Evolutionary conservation across 2,888 invertebrate species (phyloP), one percentile per base, ranked within the genome.

Genomic region (Troglohyphantes excavatus): DNA sequence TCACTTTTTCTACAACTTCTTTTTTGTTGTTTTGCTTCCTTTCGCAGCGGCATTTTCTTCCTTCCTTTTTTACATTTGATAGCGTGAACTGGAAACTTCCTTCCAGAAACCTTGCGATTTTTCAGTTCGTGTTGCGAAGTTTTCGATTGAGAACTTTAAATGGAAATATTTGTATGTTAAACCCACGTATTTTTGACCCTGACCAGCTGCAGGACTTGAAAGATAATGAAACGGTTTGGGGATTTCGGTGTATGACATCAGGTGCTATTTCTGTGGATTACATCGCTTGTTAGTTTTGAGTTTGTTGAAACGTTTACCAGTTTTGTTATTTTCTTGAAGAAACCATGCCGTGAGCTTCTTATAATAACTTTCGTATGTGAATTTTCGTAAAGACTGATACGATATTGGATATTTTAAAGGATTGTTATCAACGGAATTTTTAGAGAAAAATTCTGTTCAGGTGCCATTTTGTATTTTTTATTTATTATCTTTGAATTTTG

Each of bases 1-100:
- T 75, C 84, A 75, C 33, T 39, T n/a, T 53, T n/a, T n/a, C 9
- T 46, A 63, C 73, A 21, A 61, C 83, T 70, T 59, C 61, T 26
- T 76, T 75, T n/a, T 59, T 29, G 65, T 76, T 84, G 13, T 27
- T n/a, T 21, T 65, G 65, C 21, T 26, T 43, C 59, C 59, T 76
- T 11, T 73, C 23, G 46, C 19, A 53, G 53, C 26, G 53, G 26
- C 43, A 73, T 59, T 76, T 27, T 19, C 29, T 29, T 70, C 39
- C 39, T 39, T 39, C 39, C 39, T 39, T 13, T 39, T 11, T 39
- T 39, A 7, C 39, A 39, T 39, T 39, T 13, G 39, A 39, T 39
- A 39, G 39, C 39, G 7, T 11, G n/a, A n/a, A n/a, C n/a, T n/a
- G n/a, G n/a, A n/a, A n/a, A n/a, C n/a, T n/a, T n/a, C n/a, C n/a